Conservation (phyloP, 2,797 vertebrate genomes). For the Darevskia nairensis region DNA sequence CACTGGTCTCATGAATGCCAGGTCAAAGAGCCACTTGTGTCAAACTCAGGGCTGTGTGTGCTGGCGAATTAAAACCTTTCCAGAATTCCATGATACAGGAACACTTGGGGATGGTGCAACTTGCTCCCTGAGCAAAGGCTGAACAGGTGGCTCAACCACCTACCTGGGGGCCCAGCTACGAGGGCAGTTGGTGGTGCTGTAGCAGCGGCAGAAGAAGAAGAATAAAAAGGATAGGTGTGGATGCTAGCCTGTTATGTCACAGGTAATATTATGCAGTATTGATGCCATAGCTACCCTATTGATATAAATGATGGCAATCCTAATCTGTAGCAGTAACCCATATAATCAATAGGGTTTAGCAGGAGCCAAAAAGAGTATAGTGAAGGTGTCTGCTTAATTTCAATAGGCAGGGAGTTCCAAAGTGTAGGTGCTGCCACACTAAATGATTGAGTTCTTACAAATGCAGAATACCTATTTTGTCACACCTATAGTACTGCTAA, state of each 20-base stretch:
- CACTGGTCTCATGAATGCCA: conserved; percentile 16
- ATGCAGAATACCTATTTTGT: too few relatives aligned
- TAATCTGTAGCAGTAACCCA: not conserved
- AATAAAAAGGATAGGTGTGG: too few relatives aligned
- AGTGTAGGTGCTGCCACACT: too few relatives aligned
- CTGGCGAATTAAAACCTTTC: not conserved
- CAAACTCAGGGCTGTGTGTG: not conserved
- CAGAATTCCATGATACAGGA: not conserved
- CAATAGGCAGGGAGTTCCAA: too few relatives aligned
- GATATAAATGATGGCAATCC: not conserved
- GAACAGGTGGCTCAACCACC: not conserved
- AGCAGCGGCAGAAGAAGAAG: too few relatives aligned
- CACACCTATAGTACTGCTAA: too few relatives aligned
- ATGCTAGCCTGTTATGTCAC: not conserved
- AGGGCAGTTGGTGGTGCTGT: too few relatives aligned
- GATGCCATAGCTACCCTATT: not conserved
- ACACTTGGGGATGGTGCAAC: not conserved
- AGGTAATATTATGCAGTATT: not conserved
- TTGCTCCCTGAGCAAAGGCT: not conserved
- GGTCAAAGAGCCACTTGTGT: conserved; percentile 1
- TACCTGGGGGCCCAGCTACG: too few relatives aligned
- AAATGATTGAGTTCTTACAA: too few relatives aligned
- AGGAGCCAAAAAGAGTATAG: too few relatives aligned
- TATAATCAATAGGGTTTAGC: not conserved
- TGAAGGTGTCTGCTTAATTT: too few relatives aligned